Evolutionary conservation across 1,140 invertebrate genomes (phyloP), one percentile per base, ranked within the genome.

Genomic region (Penaeus vannamei): DNA sequence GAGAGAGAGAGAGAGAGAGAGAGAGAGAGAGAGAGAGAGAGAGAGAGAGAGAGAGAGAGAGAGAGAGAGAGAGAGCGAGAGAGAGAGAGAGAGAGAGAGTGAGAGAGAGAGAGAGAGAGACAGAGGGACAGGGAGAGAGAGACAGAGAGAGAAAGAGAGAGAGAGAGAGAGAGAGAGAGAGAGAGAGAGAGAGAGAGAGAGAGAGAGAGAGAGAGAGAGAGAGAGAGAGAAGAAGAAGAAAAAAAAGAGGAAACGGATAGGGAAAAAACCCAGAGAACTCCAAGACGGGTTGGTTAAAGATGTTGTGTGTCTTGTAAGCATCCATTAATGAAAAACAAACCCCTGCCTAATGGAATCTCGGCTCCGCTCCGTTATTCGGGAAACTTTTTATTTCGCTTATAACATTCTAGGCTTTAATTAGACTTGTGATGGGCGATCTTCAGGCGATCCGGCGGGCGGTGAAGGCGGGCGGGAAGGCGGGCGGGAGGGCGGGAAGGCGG

Each of bases 261-360:
- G 36, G 42, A 83, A 76, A 61, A 85, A 29, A 29, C 32, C 32
- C 62, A 85, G 80, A 66, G n/a, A 80, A 64, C 29, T 77, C 62
- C 32, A 85, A 85, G 83, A 85, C 76, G 87, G 61, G 86, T 61
- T 61, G 86, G 86, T 84, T 88, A 82, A 86, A 86, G 84, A 85
- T 90, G 84, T 76, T 90, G 89, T 90, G 84, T 90, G 84, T 90
- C 89, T 86, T 86, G 84, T 85, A 82, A 90, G 89, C 84, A 90
- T 20, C 77, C 84, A 90, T 90, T 90, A 90, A 90, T 90, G 89
- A 90, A 90, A 90, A 90, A 90, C 89, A 90, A 90, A 90, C 89
- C 66, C 26, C 8, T 80, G 83, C 59, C 84, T 90, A 86, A 90
- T 86, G 84, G 89, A 86, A 86, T 86, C 79, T 62, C 53, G 23